Base-by-base conservation (phyloP, 2,113 vertebrate genomes). In the Tychaedon coryphoeus region DNA sequence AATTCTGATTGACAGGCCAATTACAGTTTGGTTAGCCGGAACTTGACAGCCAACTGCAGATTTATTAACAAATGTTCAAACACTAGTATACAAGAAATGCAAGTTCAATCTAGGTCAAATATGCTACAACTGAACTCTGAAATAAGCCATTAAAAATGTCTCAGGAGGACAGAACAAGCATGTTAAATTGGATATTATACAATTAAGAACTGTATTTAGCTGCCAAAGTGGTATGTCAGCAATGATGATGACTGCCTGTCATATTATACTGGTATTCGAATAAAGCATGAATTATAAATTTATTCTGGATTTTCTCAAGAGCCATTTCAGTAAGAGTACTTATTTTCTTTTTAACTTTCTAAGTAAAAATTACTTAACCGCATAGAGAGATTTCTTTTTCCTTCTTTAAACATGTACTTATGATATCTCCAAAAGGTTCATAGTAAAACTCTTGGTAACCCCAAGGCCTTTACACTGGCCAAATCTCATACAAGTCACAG, bases 91-190 rank as follows among this genome's bases (percentile, higher is more conserved):
- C 16, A 80, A 74, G 53, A 91, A 92, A 90, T 24, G 2, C 76
- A 87, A 67, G 17, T 43, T 86, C 58, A 83, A 69, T 69, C 18
- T 61, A 78, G 66, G 93, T 93, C 88, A 95, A 69, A 93, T 93
- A 91, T 40, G 5, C 38, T 95, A 47, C 50, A 76, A 67, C 76
- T 95, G 47, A 96, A 91, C 83, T 91, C 72, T 95, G 87, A 96
- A 97, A 95, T 70, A 48, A 43, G 70, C 78, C 90, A 51, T n/a
- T 88, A 34, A 57, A 88, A 85, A 93, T 89, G 91, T 79, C 65
- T 89, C 74, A 96, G 89, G 77, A 95, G 84, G 74, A 88, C 40
- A 92, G 60, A 96, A 92, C 11, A 54, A 80, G 38, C 48, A 89
- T 67, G 83, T 92, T 90, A 79, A 96, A 80, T 13, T 56, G n/a